Evolutionary conservation across 2,888 invertebrate genomes (phyloP).

Genomic region (Metopia argyrocephala): DNA sequence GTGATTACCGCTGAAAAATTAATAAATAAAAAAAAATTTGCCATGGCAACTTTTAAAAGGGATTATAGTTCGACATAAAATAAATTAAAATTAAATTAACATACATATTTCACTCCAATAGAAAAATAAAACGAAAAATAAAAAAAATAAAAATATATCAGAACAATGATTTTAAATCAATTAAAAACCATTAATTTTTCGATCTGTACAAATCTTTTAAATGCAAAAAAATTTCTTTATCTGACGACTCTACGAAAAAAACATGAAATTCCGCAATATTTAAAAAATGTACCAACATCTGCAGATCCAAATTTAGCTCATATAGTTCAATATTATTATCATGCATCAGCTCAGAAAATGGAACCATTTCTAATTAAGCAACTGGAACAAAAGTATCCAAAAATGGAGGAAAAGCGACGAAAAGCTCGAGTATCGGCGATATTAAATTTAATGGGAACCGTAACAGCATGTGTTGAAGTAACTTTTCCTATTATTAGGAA

Average conservation of each 20-base stretch:
- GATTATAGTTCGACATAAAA: too few relatives aligned
- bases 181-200: background rate
- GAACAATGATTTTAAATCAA: background rate
- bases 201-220: background rate
- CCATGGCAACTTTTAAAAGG: too few relatives aligned
- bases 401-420: conserved; percentile 68
- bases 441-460: conserved; percentile 71
- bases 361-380: conserved; percentile 72
- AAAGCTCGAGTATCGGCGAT: conserved; percentile 72
- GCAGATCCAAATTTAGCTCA: conserved; percentile 71
- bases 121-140: too few relatives aligned
- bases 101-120: too few relatives aligned
- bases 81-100: too few relatives aligned
- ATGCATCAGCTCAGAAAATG: conserved; percentile 72
- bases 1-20: too few relatives aligned
- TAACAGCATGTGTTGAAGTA: conserved; percentile 71
- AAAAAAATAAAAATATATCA: background rate
- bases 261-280: conserved; percentile 73
- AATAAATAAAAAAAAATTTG: too few relatives aligned
- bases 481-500: conserved; percentile 72
- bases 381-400: conserved; percentile 70
- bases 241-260: conserved; percentile 50
- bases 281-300: conserved; percentile 67
- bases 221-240: background rate
- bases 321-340: conserved; percentile 76